Percentiles rank a stretch among this genome's conserved stretches.
Evolutionary conservation across 2,888 invertebrate species (phyloP).

Genomic region (Campoletis raptor): DNA sequence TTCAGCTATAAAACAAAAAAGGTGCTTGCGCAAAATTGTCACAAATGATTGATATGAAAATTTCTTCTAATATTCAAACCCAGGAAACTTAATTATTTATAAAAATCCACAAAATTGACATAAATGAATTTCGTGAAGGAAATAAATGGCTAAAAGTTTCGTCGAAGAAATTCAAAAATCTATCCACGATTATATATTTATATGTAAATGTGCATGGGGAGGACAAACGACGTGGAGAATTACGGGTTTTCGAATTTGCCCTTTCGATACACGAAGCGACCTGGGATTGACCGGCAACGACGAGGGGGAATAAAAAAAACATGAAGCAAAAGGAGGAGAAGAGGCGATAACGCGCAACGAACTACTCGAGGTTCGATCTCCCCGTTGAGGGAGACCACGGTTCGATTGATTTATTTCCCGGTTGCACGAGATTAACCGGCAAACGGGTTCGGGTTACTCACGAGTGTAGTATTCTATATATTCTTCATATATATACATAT

Average conservation of each 20-base stretch:
- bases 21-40: neutral
- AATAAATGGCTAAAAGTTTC: neutral
- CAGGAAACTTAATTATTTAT: neutral
- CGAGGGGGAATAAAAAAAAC: conserved; percentile 5
- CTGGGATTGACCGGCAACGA: conserved; percentile 57
- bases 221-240: conserved; percentile 69
- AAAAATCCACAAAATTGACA: neutral
- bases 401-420: conserved; percentile 63
- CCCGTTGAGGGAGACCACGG: conserved; percentile 18
- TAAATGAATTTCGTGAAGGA: neutral
- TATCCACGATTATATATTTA: conserved; percentile 36
- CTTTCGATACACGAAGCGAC: conserved; percentile 69
- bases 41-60: neutral
- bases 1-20: neutral
- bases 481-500: neutral
- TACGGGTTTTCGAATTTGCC: conserved; percentile 74
- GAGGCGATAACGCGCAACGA: conserved; percentile 46
- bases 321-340: conserved; percentile 29
- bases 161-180: neutral
- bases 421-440: conserved; percentile 58
- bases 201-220: conserved; percentile 53
- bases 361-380: conserved; percentile 42
- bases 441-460: conserved; percentile 48
- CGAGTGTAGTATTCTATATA: neutral
- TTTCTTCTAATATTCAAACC: neutral